Evolutionary conservation across 2,888 invertebrate genomes (phyloP), one percentile per base, ranked within the genome.

Genomic region (Unio pictorum): DNA sequence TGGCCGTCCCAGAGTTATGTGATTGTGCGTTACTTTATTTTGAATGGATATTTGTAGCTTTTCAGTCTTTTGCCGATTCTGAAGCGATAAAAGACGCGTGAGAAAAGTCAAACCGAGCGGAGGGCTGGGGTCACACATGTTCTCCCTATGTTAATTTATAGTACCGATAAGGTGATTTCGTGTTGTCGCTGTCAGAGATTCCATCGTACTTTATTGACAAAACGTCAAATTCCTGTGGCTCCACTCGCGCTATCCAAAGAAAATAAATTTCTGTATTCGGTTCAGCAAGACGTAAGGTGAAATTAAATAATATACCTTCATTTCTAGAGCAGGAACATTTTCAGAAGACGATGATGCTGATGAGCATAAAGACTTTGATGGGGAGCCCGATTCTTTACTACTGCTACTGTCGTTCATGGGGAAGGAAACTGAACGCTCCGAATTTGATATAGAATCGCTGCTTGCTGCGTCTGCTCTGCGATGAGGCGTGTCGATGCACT

Each of bases 311-410:
- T 17, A 58, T 66, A 76, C 79, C 70, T 73, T 77, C 59, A 73
- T 67, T 66, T 81, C 80, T 58, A 74, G 76, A 15, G 77, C 72
- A 8, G 81, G 81, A n/a, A 87, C 84, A 74, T 87, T 87, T 75
- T 88, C 89, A 17, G 88, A 87, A 0, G 89, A 89, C 3, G 87
- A 85, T 7, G 89, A 89, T n/a, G 86, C 81, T 30, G 89, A 87
- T 3, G 89, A 89, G 74, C 86, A 86, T 5, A 87, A 69, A 15
- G 87, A 87, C 70, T 87, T 87, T 15, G 88, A 87, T 26, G 86
- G 86, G 2, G 87, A 87, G 5, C 82, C 85, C 6, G 84, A 82
- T 63, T 78, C 83, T 65, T 84, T 82, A 58, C 81, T 80, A 64
- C 79, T 82, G 55, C 81, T 82, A 20, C 81, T 80, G 28, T 82